Base-by-base conservation (phyloP, 2,113 vertebrate genomes). In the Atherinomorus stipes region DNA sequence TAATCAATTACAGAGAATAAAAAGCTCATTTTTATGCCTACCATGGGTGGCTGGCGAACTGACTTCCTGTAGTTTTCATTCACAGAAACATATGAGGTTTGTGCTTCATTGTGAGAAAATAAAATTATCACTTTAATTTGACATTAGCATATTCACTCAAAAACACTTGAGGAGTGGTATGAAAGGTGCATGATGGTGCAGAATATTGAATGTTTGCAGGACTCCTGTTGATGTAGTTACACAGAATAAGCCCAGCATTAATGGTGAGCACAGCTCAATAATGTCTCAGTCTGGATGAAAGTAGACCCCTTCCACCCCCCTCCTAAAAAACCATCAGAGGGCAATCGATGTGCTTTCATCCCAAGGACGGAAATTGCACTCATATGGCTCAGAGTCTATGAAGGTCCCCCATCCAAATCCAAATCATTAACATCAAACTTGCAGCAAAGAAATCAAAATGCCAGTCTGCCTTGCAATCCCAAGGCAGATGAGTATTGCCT, bases 271-370 rank as follows among this genome's bases (percentile, higher is more conserved):
- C 85, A 84, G 90, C 81, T 92, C 90, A 90, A 92, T 92, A 91
- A 92, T 87, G 86, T 90, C 89, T 91, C 80, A 70, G 90, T 86
- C 90, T 89, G 88, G 90, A 90, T 93, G 90, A 91, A 93, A 90
- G 88, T 82, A 90, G 82, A 75, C 78, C 84, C 77, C 89, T 10
- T 42, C 64, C 52, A n/a, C 10, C 65, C 21, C 64, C 22, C 64
- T 67, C 51, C 64, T 67, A 89, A 89, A 91, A 91, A 91, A 91
- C 88, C 92, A 92, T 93, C 90, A 92, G 88, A 91, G 90, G 89
- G 88, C 90, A 93, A 93, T 93, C 90, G 90, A 93, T 92, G 90
- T 81, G 86, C 90, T 93, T 92, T 93, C 92, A 93, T 93, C 90
- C 90, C 89, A 78, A 83, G 89, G 86, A 90, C 84, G 90, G 90